These are phyloP conservation scores for Tetragnatha montana DNA, from an alignment of 2,888 invertebrate genomes.

Conservation along the genomic window DNA sequence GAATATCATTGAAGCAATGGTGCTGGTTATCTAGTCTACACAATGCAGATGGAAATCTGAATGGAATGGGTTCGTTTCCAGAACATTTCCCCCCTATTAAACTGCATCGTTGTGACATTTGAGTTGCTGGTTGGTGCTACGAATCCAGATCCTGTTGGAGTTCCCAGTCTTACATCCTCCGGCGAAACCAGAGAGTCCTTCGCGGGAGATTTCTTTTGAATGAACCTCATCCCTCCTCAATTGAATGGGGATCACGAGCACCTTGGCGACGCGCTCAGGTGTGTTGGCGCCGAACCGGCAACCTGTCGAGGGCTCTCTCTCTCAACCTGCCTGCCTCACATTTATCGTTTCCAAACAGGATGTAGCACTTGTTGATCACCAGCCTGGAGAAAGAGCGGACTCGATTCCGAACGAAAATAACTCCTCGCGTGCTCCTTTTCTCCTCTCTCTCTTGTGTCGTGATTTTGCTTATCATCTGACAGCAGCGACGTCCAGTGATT, in stretches of 20 bases:
- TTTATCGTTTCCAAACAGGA: constrained; percentile 55
- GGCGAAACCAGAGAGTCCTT: no score
- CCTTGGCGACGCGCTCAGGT: constrained; percentile 9
- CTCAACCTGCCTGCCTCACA: constrained; percentile 36
- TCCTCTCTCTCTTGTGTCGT: not conserved
- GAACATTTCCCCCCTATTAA: no score
- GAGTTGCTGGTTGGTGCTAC: no score
- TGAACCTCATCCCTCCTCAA: not conserved
- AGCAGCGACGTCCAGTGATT: not conserved
- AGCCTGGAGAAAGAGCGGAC: not conserved
- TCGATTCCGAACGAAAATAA: constrained; percentile 29
- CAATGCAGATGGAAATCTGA: no score
- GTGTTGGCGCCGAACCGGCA: constrained; percentile 36
- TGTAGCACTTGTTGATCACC: constrained; percentile 57
- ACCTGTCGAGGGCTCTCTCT: constrained; percentile 46
- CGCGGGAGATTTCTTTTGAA: not conserved
- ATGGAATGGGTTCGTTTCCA: no score
- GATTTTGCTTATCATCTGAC: no score
- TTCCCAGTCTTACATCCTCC: no score
- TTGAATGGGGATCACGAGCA: not conserved
- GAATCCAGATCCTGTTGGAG: no score
- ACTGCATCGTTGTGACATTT: no score
- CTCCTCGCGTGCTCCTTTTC: not conserved
- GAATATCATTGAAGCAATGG: no score
- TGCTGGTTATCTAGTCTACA: no score